Evolutionary conservation across 2,888 invertebrate species (phyloP).

Genomic region (Tribolium freemani): DNA sequence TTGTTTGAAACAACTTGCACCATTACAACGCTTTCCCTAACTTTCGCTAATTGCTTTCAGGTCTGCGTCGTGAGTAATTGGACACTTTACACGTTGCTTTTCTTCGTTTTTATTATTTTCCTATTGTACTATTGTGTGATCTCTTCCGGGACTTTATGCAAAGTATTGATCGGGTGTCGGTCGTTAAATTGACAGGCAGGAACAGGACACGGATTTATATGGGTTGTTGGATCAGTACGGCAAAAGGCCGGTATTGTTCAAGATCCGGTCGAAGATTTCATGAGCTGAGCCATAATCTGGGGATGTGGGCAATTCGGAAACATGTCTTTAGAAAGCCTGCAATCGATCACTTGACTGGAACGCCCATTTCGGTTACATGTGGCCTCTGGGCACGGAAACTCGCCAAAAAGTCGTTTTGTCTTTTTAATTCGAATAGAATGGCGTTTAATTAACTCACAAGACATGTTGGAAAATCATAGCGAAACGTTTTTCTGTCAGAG

Average conservation of each 20-base stretch:
- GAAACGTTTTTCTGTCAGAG: no score
- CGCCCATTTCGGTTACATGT: conserved; percentile 10
- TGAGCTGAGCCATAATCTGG: conserved; percentile 58
- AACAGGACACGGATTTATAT: conserved; percentile 21
- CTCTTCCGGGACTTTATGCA: not conserved
- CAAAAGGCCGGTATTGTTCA: conserved; percentile 57
- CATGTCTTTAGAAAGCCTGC: conserved; percentile 61
- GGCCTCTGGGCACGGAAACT: conserved; percentile 10
- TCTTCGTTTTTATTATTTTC: not conserved
- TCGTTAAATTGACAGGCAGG: conserved; percentile 28
- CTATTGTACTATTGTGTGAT: not conserved
- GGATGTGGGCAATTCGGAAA: conserved; percentile 63
- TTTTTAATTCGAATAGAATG: not conserved
- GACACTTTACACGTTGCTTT: conserved; percentile 27
- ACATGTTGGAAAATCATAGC: no score
- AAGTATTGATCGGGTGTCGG: not conserved
- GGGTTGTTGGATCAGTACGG: conserved; percentile 52
- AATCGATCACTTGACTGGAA: conserved; percentile 58
- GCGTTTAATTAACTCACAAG: not conserved
- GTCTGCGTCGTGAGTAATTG: conserved; percentile 49
- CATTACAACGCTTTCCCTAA: conserved; percentile 58
- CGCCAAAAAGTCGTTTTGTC: not conserved
- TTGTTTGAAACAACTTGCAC: conserved; percentile 59
- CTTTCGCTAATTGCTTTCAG: conserved; percentile 61
- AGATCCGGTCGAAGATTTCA: conserved; percentile 53